Percentiles rank a stretch among this genome's conserved stretches.
Conservation (phyloP, 2,888 invertebrate genomes). For the Eupeodes luniger region DNA sequence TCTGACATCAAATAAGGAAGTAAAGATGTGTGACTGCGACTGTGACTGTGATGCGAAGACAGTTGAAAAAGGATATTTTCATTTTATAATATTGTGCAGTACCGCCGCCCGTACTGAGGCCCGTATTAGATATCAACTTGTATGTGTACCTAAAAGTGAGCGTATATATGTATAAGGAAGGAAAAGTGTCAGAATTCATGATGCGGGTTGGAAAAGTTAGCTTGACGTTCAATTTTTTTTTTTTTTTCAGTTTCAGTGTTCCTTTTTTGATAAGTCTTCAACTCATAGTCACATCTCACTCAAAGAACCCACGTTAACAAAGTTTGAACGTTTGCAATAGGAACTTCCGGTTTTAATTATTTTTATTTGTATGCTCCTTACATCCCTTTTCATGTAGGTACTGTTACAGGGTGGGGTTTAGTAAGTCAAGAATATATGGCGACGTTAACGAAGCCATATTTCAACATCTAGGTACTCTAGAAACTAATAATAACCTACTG, state of each 20-base stretch:
- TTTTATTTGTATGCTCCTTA: background rate
- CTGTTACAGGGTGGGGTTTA: background rate
- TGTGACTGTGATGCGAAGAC: slow-evolving; percentile 7
- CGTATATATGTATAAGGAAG: background rate
- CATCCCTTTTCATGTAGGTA: too few relatives aligned
- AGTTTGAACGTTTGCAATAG: background rate
- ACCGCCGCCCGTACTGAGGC: background rate
- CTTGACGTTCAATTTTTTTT: background rate
- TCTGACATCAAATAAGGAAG: slow-evolving; percentile 39
- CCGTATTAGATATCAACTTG: too few relatives aligned
- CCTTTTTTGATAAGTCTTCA: background rate
- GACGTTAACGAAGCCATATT: background rate
- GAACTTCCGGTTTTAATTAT: background rate
- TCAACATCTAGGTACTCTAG: background rate
- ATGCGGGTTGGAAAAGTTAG: slow-evolving; percentile 37
- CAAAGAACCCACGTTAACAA: slow-evolving; percentile 11
- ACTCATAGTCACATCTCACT: slow-evolving; percentile 2
- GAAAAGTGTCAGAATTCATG: slow-evolving; percentile 47
- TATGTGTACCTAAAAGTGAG: too few relatives aligned
- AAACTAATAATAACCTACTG: slow-evolving; percentile 53
- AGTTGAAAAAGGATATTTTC: slow-evolving; percentile 20
- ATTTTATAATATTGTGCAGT: slow-evolving; percentile 17
- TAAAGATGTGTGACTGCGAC: slow-evolving; percentile 19
- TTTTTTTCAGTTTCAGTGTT: background rate
- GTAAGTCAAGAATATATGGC: background rate